A percentile compares a stretch with the other conserved stretches of the same genome.
Conservation (phyloP, 2,113 vertebrate genomes). For the Rhinichthys klamathensis region DNA sequence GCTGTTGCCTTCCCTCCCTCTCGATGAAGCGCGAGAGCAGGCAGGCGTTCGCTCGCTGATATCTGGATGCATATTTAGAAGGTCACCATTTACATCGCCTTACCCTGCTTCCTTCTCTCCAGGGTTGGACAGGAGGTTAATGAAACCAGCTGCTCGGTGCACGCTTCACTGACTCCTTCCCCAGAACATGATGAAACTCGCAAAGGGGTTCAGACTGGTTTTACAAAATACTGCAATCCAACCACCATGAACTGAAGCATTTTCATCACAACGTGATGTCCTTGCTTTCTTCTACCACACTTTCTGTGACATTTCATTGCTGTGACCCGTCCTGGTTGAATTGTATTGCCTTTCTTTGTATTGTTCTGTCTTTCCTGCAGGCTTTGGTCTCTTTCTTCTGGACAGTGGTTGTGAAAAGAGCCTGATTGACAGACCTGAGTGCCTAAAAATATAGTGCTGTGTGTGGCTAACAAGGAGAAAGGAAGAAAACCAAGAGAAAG, state of each 20-base stretch:
- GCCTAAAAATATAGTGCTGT: conserved; percentile 46
- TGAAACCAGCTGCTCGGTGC: conserved; percentile 79
- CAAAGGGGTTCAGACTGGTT: conserved; percentile 57
- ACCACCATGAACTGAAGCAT: conserved; percentile 39
- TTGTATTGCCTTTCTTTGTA: conserved; percentile 42
- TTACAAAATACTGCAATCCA: conserved; percentile 49
- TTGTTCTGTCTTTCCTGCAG: neutral
- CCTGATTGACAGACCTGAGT: conserved; percentile 59
- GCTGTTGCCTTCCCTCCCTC: conserved; percentile 40
- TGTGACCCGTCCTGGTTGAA: conserved; percentile 17
- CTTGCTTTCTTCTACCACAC: conserved; percentile 32
- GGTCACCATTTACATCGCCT: conserved; percentile 69
- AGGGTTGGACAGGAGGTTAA: conserved; percentile 78
- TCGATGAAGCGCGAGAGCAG: conserved; percentile 52
- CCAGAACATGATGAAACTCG: conserved; percentile 66
- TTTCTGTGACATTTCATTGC: conserved; percentile 48
- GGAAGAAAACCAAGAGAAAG: conserved; percentile 51
- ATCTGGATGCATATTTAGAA: conserved; percentile 72
- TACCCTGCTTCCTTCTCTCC: conserved; percentile 63
- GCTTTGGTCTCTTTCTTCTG: conserved; percentile 7
- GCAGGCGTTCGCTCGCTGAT: conserved; percentile 56
- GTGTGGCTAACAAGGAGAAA: conserved; percentile 12
- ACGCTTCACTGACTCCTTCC: conserved; percentile 67
- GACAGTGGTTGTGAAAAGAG: conserved; percentile 4
- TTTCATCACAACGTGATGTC: conserved; percentile 42